Conservation (phyloP, 2,113 vertebrate species). For the Pseudorasbora parva region DNA sequence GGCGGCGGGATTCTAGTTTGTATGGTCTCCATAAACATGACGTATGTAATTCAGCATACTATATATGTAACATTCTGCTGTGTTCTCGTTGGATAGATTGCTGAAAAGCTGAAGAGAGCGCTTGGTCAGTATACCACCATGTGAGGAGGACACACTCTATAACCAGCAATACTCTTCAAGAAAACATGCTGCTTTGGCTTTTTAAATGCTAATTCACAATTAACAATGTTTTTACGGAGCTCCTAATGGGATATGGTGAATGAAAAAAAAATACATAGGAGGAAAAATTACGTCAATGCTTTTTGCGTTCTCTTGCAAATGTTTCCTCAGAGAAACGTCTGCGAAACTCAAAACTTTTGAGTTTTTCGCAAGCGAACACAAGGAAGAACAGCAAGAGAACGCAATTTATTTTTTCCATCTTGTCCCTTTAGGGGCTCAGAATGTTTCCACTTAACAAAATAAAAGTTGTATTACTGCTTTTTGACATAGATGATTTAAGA, state of each 20-base stretch:
- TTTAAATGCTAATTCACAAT: neutral
- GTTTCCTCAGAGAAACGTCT: too few relatives aligned
- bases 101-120: slow-evolving; percentile 93
- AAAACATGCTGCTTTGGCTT: slow-evolving; percentile 8
- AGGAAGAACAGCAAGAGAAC: too few relatives aligned
- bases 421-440: too few relatives aligned
- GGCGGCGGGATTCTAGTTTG: neutral
- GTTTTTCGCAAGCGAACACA: too few relatives aligned
- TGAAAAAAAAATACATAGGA: too few relatives aligned
- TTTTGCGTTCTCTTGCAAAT: too few relatives aligned
- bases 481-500: neutral
- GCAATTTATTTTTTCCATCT: too few relatives aligned
- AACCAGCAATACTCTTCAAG: neutral
- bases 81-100: slow-evolving; percentile 80
- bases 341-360: too few relatives aligned
- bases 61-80: neutral
- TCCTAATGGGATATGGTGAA: too few relatives aligned
- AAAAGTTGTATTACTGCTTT: neutral
- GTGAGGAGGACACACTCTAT: slow-evolving; percentile 66
- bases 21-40: neutral
- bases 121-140: slow-evolving; percentile 91
- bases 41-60: neutral
- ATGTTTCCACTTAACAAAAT: neutral
- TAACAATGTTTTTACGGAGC: neutral
- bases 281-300: too few relatives aligned